These are phyloP conservation scores for Colletes gigas DNA, from an alignment of 1,140 invertebrate genomes.

Conservation along the genomic window DNA sequence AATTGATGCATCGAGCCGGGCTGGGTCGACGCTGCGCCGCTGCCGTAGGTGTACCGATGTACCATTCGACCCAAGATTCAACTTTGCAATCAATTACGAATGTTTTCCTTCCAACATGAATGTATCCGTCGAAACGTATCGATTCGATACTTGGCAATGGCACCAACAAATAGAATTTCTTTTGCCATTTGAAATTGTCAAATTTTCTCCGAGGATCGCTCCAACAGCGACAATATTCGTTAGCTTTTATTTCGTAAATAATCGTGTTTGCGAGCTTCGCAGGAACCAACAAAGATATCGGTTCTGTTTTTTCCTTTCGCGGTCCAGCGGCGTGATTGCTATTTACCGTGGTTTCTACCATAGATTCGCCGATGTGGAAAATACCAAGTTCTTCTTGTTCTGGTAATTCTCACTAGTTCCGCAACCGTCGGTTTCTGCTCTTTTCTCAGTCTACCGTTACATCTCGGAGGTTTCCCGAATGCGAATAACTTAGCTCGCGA, in stretches of 20 bases:
- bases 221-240: too few species aligned
- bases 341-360: conserved; percentile 29
- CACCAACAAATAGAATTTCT: too few species aligned
- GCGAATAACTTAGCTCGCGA: conserved; percentile 54
- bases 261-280: too few species aligned
- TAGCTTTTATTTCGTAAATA: too few species aligned
- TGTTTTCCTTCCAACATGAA: not conserved
- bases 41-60: not conserved
- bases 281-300: too few species aligned
- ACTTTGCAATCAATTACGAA: too few species aligned
- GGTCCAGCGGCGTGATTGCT: conserved; percentile 11
- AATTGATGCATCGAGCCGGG: conserved; percentile 54
- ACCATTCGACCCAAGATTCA: conserved; percentile 30
- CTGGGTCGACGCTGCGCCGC: not conserved
- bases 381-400: conserved; percentile 57
- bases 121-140: not conserved
- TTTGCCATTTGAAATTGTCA: too few species aligned
- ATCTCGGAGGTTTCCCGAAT: conserved; percentile 49
- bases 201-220: too few species aligned
- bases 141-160: too few species aligned
- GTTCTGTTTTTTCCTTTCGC: not conserved
- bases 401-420: conserved; percentile 44
- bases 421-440: not conserved
- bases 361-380: conserved; percentile 46
- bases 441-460: not conserved